phyloP scores from a whole-genome alignment of 2,888 invertebrate species.

The Lithosia quadra region DNA sequence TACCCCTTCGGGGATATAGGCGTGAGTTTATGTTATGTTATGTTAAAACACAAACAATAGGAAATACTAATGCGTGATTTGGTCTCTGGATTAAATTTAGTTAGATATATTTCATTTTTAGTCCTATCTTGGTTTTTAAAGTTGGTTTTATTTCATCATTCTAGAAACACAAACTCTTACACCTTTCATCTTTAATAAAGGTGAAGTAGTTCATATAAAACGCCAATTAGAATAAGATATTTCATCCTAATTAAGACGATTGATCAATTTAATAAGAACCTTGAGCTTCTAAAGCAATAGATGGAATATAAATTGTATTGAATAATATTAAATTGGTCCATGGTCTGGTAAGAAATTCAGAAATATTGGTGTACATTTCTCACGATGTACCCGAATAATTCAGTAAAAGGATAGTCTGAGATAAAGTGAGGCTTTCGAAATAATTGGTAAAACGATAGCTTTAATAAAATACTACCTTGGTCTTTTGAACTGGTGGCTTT shows the following conservation, averaged over 20 bases:
- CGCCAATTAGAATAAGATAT: not conserved
- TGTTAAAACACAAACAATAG: too few relatives aligned
- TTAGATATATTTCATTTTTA: too few relatives aligned
- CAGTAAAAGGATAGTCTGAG: slow-evolving; percentile 36
- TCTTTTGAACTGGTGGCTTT: slow-evolving; percentile 4
- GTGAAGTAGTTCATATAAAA: not conserved
- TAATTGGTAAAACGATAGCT: slow-evolving; percentile 53
- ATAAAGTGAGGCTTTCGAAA: slow-evolving; percentile 39
- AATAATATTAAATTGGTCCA: slow-evolving; percentile 28
- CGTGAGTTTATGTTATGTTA: too few relatives aligned
- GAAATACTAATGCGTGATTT: too few relatives aligned
- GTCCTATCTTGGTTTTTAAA: too few relatives aligned
- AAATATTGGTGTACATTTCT: slow-evolving; percentile 45
- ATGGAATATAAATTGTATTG: slow-evolving; percentile 19
- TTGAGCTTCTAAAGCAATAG: slow-evolving; percentile 8
- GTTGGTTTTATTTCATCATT: too few relatives aligned
- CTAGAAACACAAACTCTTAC: too few relatives aligned
- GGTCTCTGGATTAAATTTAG: too few relatives aligned
- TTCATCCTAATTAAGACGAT: not conserved
- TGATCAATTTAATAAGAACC: slow-evolving; percentile 5
- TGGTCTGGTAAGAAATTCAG: slow-evolving; percentile 32
- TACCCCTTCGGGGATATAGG: too few relatives aligned
- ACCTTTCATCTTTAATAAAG: not conserved
- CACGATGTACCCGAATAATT: slow-evolving; percentile 37
- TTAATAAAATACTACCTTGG: slow-evolving; percentile 36